Percentiles rank a stretch among this genome's conserved stretches.
Evolutionary conservation across 2,113 vertebrate genomes (phyloP).

Genomic region (Crocuta crocuta): DNA sequence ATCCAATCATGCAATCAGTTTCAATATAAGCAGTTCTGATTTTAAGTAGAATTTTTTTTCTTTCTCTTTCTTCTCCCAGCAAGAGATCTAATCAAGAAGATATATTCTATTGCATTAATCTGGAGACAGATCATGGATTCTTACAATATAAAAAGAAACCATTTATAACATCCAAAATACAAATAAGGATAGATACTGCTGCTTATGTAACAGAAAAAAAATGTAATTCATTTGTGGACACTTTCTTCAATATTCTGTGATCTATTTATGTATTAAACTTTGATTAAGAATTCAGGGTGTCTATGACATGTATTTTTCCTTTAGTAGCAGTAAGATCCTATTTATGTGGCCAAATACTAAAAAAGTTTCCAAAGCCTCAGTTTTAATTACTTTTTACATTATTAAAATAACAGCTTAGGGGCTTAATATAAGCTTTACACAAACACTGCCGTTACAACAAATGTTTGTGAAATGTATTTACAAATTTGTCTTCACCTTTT

Average conservation of each 20-base stretch:
- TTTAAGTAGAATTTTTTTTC: constrained; percentile 37
- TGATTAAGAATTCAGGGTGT: constrained; percentile 8
- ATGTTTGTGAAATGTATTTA: not conserved
- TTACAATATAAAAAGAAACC: constrained; percentile 34
- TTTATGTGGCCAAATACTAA: not conserved
- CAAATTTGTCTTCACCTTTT: not conserved
- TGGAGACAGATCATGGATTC: constrained; percentile 3
- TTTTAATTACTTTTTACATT: constrained; percentile 16
- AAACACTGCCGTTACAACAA: not conserved
- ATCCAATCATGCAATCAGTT: constrained; percentile 65
- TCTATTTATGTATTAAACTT: not conserved
- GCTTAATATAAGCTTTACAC: not conserved
- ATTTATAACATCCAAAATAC: constrained; percentile 14
- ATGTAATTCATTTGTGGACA: not conserved
- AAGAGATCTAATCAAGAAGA: constrained; percentile 66
- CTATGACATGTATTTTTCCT: not conserved
- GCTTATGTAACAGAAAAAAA: not conserved
- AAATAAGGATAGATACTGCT: not conserved
- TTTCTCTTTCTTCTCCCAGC: constrained; percentile 52
- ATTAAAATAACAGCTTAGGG: not conserved
- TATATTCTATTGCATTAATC: constrained; percentile 42
- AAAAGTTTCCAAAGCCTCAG: not conserved
- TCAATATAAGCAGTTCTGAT: constrained; percentile 60
- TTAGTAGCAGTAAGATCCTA: not conserved
- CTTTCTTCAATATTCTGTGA: constrained; percentile 1